Conservation (phyloP, 2,888 invertebrate species). For the Melinaea menophilus region DNA sequence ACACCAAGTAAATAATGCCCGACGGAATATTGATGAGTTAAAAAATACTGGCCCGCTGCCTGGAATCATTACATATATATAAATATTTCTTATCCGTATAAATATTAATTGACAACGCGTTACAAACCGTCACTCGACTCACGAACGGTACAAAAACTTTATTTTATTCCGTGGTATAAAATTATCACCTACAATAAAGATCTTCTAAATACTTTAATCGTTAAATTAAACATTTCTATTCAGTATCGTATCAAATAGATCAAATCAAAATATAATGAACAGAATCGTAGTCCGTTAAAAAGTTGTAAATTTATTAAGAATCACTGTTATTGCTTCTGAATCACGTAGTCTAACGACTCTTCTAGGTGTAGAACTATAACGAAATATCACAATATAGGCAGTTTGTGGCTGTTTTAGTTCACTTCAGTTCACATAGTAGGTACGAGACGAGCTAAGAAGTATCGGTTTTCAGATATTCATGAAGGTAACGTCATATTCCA, state of each 20-base stretch:
- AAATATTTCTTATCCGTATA: constrained; percentile 26
- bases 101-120: constrained; percentile 29
- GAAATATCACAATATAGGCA: constrained; percentile 41
- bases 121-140: constrained; percentile 16
- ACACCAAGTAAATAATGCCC: constrained; percentile 29
- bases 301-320: background rate
- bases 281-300: background rate
- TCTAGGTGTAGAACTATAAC: constrained; percentile 25
- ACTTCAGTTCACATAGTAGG: too few species aligned
- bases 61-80: constrained; percentile 20
- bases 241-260: background rate
- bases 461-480: background rate
- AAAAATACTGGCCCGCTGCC: constrained; percentile 48
- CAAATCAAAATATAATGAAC: too few species aligned
- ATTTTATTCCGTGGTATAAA: constrained; percentile 9
- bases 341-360: constrained; percentile 15
- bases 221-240: constrained; percentile 6
- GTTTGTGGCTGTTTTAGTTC: constrained; percentile 25
- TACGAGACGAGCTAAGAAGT: too few species aligned
- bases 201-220: constrained; percentile 1
- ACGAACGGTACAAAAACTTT: constrained; percentile 12
- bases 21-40: constrained; percentile 28
- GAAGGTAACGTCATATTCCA: background rate
- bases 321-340: constrained; percentile 9
- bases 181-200: constrained; percentile 10